Evolutionary conservation across 2,888 invertebrate genomes (phyloP), one percentile per base, ranked within the genome.

Genomic region (Tyria jacobaeae): DNA sequence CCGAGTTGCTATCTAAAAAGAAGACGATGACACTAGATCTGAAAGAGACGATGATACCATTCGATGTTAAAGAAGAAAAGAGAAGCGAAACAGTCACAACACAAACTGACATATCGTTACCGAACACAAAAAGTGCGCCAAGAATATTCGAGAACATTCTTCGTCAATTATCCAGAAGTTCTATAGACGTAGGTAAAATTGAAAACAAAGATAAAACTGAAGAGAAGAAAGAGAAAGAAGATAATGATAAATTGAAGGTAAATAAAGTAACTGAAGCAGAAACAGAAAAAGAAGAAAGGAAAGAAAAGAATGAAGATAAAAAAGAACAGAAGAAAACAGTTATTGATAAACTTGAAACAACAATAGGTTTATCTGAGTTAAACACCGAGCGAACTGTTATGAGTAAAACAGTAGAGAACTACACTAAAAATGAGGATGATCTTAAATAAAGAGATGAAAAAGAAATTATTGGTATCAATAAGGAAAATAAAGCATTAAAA

Each of bases 71-170:
- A 21, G 73, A 84, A 47, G 87, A 86, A 74, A 89, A 84, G 80
- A 87, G 64, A 82, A 75, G 84, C 64, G 91, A 91, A 65, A 88
- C 87, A 0, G 90, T 85, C 0, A 90, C 88, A 0, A 93, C 93
- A 0, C 94, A 94, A 68, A 94, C 94, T 1, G 94, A 94, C 68
- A 94, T 94, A 52, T 94, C 94, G 3, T 66, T 93, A 39, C 94
- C 94, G 0, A 94, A 94, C 59, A 94, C 94, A 0, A 90, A 88
- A 75, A 92, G 91, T 69, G 94, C 94, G 75, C 94, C 94, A n/a
- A 87, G 79, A 69, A 94, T 94, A 0, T 94, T 94, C 68, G 94
- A 94, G 71, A 92, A 87, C 35, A 93, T 94, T 71, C 78, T 94
- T 0, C 70, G 90, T 14, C 93, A 94, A 60, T 65, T 94, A 15